Conservation (phyloP, 2,113 vertebrate species). For the Trogon melanurus region DNA sequence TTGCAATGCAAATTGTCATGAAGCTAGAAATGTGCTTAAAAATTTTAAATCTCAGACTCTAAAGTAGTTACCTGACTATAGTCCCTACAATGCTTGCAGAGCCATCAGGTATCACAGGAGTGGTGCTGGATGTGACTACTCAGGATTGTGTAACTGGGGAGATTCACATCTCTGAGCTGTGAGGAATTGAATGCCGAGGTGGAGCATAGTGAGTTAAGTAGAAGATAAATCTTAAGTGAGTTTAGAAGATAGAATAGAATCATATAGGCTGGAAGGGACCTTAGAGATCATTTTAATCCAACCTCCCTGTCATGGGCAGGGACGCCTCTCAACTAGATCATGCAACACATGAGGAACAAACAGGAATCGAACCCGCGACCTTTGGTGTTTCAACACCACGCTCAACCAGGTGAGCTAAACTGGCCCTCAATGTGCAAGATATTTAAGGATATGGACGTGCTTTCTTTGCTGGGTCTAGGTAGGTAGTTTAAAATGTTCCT, state of each 20-base stretch:
- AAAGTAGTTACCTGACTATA: not conserved
- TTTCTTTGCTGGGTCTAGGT: not conserved
- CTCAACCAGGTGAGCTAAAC: too few species aligned
- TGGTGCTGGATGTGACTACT: not conserved
- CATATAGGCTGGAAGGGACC: too few species aligned
- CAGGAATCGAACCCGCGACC: too few species aligned
- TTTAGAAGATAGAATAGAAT: not conserved
- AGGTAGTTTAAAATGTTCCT: not conserved
- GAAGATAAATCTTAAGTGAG: not conserved
- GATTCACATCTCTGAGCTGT: not conserved
- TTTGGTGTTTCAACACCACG: too few species aligned
- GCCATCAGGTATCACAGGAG: not conserved
- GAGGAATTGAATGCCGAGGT: not conserved
- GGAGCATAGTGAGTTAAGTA: not conserved
- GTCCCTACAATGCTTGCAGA: not conserved
- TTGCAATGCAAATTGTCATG: not conserved
- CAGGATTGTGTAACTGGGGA: not conserved
- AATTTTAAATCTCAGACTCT: not conserved
- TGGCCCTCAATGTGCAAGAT: not conserved
- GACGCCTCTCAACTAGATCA: too few species aligned
- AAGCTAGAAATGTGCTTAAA: not conserved
- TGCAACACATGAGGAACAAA: too few species aligned
- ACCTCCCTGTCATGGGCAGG: too few species aligned
- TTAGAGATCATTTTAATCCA: too few species aligned
- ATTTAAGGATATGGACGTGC: not conserved